These are phyloP conservation scores for Styela plicata DNA, from an alignment of 23 tunicate species.

Conservation along the genomic window DNA sequence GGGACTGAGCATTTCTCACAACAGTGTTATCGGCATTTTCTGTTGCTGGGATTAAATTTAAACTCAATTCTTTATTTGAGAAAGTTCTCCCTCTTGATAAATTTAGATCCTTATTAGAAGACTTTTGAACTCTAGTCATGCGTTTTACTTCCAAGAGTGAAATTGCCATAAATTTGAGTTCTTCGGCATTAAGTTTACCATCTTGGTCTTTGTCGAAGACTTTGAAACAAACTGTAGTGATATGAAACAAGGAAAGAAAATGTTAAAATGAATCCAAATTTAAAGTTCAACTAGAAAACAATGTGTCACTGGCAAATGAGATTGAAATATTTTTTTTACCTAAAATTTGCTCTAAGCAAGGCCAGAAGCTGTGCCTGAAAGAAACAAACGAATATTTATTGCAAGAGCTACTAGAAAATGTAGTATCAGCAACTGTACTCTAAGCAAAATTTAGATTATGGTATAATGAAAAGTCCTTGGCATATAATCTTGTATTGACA, in stretches of 20 bases:
- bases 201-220: conserved; percentile 89
- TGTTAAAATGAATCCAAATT: too few relatives aligned
- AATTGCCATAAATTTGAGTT: conserved; percentile 57
- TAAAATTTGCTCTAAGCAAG: too few relatives aligned
- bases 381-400: too few relatives aligned
- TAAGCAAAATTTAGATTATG: too few relatives aligned
- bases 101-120: not conserved
- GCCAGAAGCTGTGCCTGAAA: too few relatives aligned
- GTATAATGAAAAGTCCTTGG: too few relatives aligned
- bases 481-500: too few relatives aligned
- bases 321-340: too few relatives aligned
- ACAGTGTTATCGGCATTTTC: not conserved
- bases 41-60: not conserved
- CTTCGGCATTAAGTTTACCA: conserved; percentile 42
- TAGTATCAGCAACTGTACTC: too few relatives aligned
- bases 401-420: too few relatives aligned
- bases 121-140: not conserved
- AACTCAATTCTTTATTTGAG: not conserved
- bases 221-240: conserved; percentile 74
- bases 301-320: too few relatives aligned
- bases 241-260: not conserved
- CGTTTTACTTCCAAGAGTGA: conserved; percentile 31
- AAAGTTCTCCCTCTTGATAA: not conserved
- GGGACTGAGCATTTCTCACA: conserved; percentile 4
- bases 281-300: too few relatives aligned